Percentiles rank a stretch among this genome's conserved stretches.
phyloP scores from a whole-genome alignment of 2,797 vertebrate species.

The Octomys mimax region DNA sequence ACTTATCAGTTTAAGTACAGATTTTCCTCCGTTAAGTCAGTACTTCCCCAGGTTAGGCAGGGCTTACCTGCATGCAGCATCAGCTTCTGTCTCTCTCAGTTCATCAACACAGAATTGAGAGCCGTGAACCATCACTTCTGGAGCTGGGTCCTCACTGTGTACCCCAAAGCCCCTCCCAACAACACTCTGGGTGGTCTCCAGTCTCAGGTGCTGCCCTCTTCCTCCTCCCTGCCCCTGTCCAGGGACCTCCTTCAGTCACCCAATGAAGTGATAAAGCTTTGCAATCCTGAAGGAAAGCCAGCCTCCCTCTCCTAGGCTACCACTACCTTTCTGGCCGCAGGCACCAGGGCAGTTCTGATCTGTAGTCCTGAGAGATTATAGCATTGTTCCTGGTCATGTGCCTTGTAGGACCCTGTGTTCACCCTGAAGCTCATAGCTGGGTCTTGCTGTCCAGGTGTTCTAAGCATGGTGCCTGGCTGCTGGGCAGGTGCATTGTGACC shows the following conservation, averaged over 20 bases:
- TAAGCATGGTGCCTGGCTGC: background rate
- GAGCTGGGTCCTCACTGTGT: background rate
- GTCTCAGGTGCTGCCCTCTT: background rate
- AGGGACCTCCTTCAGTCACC: background rate
- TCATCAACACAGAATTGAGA: background rate
- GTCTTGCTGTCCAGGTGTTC: no score
- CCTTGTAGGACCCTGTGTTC: no score
- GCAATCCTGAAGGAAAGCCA: background rate
- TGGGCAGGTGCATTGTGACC: rapidly evolving
- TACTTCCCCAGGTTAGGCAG: background rate
- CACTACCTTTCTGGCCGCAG: rapidly evolving
- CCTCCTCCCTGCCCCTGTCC: background rate
- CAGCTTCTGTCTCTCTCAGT: background rate
- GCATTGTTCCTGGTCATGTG: rapidly evolving
- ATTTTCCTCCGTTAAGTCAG: background rate
- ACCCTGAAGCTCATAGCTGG: no score
- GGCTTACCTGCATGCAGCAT: rapidly evolving
- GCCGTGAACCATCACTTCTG: background rate
- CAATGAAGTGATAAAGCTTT: background rate
- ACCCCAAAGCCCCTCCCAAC: background rate
- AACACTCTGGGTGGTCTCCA: no score
- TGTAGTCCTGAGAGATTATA: background rate
- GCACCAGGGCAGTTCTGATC: no score
- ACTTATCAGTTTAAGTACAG: background rate
- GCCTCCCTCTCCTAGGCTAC: no score